Percentiles rank a stretch among this genome's conserved stretches.
Evolutionary conservation across 2,888 invertebrate genomes (phyloP).

Genomic region (Trachelus stipa): DNA sequence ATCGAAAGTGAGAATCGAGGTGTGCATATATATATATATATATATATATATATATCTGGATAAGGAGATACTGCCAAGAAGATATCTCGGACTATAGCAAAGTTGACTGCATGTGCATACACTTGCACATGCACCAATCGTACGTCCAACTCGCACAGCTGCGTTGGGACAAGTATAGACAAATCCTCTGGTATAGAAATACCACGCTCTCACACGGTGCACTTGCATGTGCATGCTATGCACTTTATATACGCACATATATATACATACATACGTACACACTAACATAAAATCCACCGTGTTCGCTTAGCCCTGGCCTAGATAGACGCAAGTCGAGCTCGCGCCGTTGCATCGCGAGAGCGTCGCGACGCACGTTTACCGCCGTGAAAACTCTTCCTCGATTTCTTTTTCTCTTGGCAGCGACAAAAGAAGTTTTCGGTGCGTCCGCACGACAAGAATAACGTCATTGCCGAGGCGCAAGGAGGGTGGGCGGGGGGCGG

Average conservation of each 20-base stretch:
- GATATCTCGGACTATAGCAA: slow-evolving; percentile 26
- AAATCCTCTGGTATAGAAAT: not conserved
- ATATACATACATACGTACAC: slow-evolving; percentile 14
- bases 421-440: not conserved
- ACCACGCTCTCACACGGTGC: slow-evolving; percentile 12
- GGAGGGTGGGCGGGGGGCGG: no score
- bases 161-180: not conserved
- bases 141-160: not conserved
- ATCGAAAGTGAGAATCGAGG: slow-evolving; percentile 53
- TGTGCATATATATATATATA: slow-evolving; percentile 23
- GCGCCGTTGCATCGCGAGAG: slow-evolving; percentile 6
- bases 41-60: slow-evolving; percentile 39
- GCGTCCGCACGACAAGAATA: not conserved
- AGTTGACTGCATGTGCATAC: not conserved
- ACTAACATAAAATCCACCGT: not conserved
- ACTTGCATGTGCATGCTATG: slow-evolving; percentile 19
- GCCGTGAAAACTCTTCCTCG: not conserved
- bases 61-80: slow-evolving; percentile 53
- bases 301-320: slow-evolving; percentile 63
- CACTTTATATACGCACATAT: not conserved
- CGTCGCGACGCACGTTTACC: not conserved
- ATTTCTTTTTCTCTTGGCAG: not conserved
- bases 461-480: not conserved
- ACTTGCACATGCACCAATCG: slow-evolving; percentile 17
- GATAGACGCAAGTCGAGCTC: slow-evolving; percentile 43